Evolutionary conservation across 1,140 invertebrate species (phyloP).

Genomic region (Acromyrmex heyeri): DNA sequence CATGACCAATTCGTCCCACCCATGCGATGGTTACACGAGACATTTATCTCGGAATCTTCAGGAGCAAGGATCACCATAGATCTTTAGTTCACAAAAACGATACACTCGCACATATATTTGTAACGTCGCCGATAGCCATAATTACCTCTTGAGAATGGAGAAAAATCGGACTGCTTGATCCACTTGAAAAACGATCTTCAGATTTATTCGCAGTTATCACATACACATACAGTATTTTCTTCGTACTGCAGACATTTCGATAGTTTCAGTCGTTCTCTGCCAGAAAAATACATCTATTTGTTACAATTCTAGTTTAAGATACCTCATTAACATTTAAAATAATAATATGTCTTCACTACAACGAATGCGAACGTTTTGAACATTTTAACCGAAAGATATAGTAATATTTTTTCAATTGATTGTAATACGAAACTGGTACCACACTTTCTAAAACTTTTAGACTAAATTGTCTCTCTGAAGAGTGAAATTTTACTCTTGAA

Average conservation of each 20-base stretch:
- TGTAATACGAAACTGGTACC: background rate
- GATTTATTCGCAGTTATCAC: background rate
- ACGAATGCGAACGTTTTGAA: background rate
- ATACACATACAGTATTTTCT: background rate
- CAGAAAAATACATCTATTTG: background rate
- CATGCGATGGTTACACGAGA: background rate
- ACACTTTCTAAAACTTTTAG: background rate
- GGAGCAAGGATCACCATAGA: conserved; percentile 11
- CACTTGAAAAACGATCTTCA: background rate
- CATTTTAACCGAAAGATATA: background rate
- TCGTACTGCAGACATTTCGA: conserved; percentile 41
- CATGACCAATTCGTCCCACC: conserved; percentile 48
- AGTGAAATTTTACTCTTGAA: no score
- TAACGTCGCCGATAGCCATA: background rate
- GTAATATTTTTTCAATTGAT: background rate
- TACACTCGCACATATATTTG: background rate
- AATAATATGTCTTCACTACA: background rate
- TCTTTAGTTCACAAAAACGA: conserved; percentile 8
- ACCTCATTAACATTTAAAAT: background rate
- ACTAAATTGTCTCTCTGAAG: no score
- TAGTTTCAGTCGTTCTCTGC: conserved; percentile 20
- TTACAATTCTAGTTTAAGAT: background rate
- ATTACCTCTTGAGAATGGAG: background rate
- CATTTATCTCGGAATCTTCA: conserved; percentile 16
- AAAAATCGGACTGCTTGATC: background rate